These are phyloP conservation scores for Lampris megalopsis DNA, from an alignment of 2,113 vertebrate species.

Conservation along the genomic window DNA sequence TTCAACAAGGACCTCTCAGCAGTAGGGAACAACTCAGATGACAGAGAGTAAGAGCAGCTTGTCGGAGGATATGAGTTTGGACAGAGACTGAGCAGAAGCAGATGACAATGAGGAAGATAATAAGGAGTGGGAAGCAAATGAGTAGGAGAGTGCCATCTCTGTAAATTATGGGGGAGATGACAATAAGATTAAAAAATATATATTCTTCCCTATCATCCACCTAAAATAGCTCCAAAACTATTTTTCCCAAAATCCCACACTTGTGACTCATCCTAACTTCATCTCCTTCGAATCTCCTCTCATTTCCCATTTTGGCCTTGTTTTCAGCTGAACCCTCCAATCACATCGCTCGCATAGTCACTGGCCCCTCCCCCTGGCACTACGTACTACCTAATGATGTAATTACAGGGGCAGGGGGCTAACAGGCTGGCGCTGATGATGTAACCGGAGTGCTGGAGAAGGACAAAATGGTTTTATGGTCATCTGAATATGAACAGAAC, in stretches of 20 bases:
- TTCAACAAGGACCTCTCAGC: no score
- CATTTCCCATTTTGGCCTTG: conserved; percentile 7
- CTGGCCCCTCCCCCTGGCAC: conserved; percentile 20
- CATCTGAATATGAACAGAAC: conserved; percentile 12
- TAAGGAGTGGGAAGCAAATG: neutral
- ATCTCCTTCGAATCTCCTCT: conserved; percentile 15
- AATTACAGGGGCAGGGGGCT: conserved; percentile 31
- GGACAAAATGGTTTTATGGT: conserved; percentile 24
- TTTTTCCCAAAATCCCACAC: conserved; percentile 20
- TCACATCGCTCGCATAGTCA: conserved; percentile 17
- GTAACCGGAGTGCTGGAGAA: conserved; percentile 38
- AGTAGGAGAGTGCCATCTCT: neutral
- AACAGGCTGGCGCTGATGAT: conserved; percentile 37
- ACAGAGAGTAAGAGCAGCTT: neutral
- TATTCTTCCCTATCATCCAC: conserved; percentile 14
- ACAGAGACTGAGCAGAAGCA: no score
- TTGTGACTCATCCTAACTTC: conserved; percentile 42
- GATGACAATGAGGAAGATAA: neutral
- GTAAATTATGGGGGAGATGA: conserved; percentile 13
- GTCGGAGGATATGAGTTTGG: neutral
- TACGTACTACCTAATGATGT: conserved; percentile 50
- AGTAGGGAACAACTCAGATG: no score
- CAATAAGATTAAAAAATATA: neutral
- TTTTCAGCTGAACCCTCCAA: conserved; percentile 8
- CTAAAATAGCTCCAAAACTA: conserved; percentile 7